Evolutionary conservation across 2,888 invertebrate genomes (phyloP).

Genomic region (Aspidiotus destructor): DNA sequence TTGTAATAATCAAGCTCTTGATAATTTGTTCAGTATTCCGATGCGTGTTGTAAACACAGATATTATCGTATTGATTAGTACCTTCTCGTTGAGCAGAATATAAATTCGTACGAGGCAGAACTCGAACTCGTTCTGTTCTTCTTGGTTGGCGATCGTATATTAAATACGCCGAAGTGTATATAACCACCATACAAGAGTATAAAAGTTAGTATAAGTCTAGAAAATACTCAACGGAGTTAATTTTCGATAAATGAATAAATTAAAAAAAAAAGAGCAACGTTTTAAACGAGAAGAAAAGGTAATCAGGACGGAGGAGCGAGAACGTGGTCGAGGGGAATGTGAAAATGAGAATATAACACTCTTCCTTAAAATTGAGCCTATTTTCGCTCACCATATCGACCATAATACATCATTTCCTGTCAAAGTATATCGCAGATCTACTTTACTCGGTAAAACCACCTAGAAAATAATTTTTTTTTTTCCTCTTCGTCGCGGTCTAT

Average conservation of each 20-base stretch:
- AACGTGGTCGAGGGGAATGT: no score
- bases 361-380: neutral
- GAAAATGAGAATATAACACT: no score
- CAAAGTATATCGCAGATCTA: neutral
- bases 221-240: neutral
- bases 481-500: neutral
- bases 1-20: no score
- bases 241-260: neutral
- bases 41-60: conserved; percentile 7
- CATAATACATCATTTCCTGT: conserved; percentile 1
- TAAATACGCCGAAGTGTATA: neutral
- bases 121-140: neutral
- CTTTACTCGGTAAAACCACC: neutral
- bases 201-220: neutral
- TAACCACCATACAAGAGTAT: neutral
- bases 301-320: neutral
- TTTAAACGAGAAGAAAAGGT: neutral
- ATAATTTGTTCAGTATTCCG: conserved; percentile 12
- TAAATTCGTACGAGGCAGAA: conserved; percentile 2
- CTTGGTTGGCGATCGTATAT: neutral
- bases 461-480: neutral
- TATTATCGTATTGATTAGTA: conserved; percentile 16
- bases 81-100: conserved; percentile 8
- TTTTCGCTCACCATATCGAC: neutral
- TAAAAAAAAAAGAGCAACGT: neutral